Base-by-base conservation (phyloP, 2,113 vertebrate species). In the Calyptomena viridis region DNA sequence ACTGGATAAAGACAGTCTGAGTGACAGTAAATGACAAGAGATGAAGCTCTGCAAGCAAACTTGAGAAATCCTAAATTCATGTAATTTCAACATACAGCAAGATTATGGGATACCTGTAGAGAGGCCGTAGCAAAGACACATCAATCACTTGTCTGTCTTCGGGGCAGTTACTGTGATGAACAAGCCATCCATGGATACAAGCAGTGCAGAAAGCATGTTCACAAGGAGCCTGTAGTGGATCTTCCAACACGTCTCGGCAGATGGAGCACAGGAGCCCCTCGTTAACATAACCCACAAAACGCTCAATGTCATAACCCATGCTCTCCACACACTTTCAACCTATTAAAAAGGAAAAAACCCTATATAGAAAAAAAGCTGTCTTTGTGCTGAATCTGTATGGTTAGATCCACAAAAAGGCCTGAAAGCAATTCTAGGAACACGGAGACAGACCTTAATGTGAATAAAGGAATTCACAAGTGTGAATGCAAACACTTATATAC, bases 241-340 rank as follows among this genome's bases (percentile, higher is more conserved):
- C 98, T 88, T 99, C 98, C 7, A 99, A 76, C 84, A 99, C 99
- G 5, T 98, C 98, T 4, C 98, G 98, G 96, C 99, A 99, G 90
- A 99, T 98, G 82, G 98, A 99, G 96, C 99, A 99, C 30, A 99
- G 80, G 2, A 99, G 98, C 56, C 99, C 99, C 40, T 99, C 98
- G 3, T 99, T 99, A 64, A 99, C 99, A 3, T 98, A 99, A 69
- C 98, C 98, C 59, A 99, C 98, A 18, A 99, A 99, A 84, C 98
- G 98, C 71, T 99, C 99, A 66, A 98, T 97, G 24, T 99, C 99
- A 78, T 98, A 99, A 46, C 98, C 99, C 99, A 99, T 99, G 85
- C 77, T 95, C 77, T 46, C 77, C 74, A 58, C 89, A n/a, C 63
- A 31, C 83, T 39, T 78, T 23, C 69, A 76, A 7, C 82, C 96